These are phyloP conservation scores for Xyrauchen texanus DNA, from an alignment of 2,113 vertebrate genomes.

Conservation along the genomic window DNA sequence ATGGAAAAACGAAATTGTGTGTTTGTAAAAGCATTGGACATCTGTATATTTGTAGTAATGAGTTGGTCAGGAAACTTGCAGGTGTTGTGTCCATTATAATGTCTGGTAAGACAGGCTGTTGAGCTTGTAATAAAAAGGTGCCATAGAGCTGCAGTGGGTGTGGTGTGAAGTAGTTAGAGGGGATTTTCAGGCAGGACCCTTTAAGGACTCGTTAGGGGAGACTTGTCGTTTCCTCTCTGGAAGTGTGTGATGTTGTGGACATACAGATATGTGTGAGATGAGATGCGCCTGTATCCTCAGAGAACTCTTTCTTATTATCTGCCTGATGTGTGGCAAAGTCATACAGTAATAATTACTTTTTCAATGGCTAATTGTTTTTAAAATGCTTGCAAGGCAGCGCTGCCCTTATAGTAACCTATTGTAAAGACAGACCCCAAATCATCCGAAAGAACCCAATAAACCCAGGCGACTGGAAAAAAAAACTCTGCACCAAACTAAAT, in stretches of 20 bases:
- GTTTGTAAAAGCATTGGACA: background rate
- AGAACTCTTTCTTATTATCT: constrained; percentile 4
- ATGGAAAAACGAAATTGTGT: background rate
- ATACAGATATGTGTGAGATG: constrained; percentile 36
- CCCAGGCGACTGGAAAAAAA: background rate
- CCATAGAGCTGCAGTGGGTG: constrained; percentile 1
- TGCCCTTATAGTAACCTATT: background rate
- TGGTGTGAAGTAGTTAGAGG: constrained; percentile 14
- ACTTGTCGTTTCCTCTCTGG: constrained; percentile 38
- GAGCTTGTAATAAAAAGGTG: constrained; percentile 19
- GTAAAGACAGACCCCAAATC: constrained; percentile 1
- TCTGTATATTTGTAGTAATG: constrained; percentile 21
- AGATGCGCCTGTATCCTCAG: constrained; percentile 21
- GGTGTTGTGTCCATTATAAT: constrained; percentile 21
- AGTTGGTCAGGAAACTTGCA: constrained; percentile 37
- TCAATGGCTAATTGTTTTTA: constrained; percentile 2
- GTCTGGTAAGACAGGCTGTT: constrained; percentile 11
- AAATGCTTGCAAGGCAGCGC: background rate
- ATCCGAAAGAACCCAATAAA: background rate
- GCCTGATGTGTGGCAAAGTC: background rate
- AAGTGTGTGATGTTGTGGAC: constrained; percentile 21
- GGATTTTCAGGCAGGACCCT: constrained; percentile 34
- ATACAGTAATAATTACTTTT: too few relatives aligned
- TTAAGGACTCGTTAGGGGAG: constrained; percentile 31
- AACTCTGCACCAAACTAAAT: constrained; percentile 21